phyloP scores from a whole-genome alignment of 2,113 vertebrate genomes.

The Plestiodon gilberti region DNA sequence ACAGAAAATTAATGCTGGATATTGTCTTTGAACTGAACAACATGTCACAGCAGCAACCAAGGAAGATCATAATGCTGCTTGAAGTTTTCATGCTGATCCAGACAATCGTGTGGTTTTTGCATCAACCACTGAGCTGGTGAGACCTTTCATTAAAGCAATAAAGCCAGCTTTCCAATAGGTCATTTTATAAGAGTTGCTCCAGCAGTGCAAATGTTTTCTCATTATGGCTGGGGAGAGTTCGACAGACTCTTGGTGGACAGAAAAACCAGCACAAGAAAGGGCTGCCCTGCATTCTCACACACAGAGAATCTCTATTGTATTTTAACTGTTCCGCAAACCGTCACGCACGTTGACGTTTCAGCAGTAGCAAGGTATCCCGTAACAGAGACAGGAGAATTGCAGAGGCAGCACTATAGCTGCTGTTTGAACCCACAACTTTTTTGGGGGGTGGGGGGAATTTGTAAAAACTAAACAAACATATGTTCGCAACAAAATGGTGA shows the following conservation, averaged over 20 bases:
- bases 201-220: conserved; percentile 31
- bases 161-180: conserved; percentile 39
- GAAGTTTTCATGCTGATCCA: conserved; percentile 40
- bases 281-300: not conserved
- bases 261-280: conserved; percentile 28
- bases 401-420: conserved; percentile 15
- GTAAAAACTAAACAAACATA: not conserved
- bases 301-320: not conserved
- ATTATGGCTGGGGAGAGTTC: conserved; percentile 33
- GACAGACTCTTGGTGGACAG: conserved; percentile 33
- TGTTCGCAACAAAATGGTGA: not conserved
- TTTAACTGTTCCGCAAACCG: not conserved
- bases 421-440: not conserved
- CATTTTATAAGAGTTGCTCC: conserved; percentile 43
- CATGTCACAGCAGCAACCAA: conserved; percentile 23
- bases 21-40: conserved; percentile 29
- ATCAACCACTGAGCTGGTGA: conserved; percentile 40
- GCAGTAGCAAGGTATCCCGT: not conserved
- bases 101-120: conserved; percentile 31
- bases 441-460: not conserved
- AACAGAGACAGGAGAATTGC: not conserved
- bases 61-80: conserved; percentile 40
- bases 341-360: not conserved
- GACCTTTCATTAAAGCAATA: conserved; percentile 40
- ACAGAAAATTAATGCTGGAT: conserved; percentile 32